Evolutionary conservation across 1,140 invertebrate genomes (phyloP), one percentile per base, ranked within the genome.

Genomic region (Drosophila saltans): DNA sequence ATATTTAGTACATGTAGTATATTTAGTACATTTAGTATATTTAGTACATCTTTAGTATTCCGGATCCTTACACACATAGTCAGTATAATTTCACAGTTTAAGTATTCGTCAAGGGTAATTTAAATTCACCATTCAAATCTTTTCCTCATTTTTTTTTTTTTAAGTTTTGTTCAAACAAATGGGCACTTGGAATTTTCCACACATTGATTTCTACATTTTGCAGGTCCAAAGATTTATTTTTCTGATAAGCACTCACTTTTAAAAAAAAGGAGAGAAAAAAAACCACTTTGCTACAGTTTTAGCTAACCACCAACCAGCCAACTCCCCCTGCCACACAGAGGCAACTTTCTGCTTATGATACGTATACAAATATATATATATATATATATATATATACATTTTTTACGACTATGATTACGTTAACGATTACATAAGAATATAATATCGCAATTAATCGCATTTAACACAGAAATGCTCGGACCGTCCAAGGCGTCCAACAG

Each of bases 351-450:
- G 56, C 66, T 33, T 26, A 36, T 60, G 57, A 24, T 74, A 57
- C 64, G 65, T 74, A 77, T 82, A 4, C 28, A 30, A 2, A 30
- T 0, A 30, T 36, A 36, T 36, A 6, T 36, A 36, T 36, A 36
- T 36, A 36, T 30, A 30, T 30, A 30, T 48, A 24, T 74, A 57
- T 69, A 67, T 78, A 77, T 82, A 82, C 82, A 71, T 80, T 81
- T 67, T 81, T 72, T 73, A 77, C 73, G 75, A 77, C 84, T 69
- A 74, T 82, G 83, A 88, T 88, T 89, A 88, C 83, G 84, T 88
- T 88, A 89, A 88, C 83, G 83, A 88, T 88, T 88, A 88, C 83
- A 88, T 88, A 88, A 88, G 83, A 89, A 88, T 88, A 88, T 88
- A 88, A 88, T 88, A 88, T 88, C 83, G 83, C 83, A 88, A 88